Evolutionary conservation across 1,140 invertebrate species (phyloP), one percentile per base, ranked within the genome.

Genomic region (Bathynomus jamesi): DNA sequence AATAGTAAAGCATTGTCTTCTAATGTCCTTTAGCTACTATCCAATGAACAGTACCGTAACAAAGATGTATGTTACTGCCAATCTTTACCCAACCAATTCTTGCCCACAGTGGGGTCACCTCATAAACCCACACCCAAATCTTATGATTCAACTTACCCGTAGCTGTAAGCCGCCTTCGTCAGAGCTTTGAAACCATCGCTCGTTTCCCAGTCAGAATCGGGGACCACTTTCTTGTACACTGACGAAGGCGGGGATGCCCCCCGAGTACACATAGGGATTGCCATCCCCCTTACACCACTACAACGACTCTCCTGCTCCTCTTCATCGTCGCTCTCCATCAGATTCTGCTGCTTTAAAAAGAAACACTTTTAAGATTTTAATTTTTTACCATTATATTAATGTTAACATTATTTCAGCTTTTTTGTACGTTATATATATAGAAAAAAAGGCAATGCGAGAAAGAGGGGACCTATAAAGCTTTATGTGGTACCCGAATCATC

Each of bases 241-340:
- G 73, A 74, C 27, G 73, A 74, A 30, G 73, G 73, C 10, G 73
- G 73, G 31, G 73, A 74, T 13, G 73, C 69, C 31, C 73, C 73
- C 32, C 73, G 69, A 10, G 73, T 69, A 68, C 73, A 74, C 73
- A 74, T 74, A 24, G 73, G 73, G 64, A 74, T 69, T 5, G 69
- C 65, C 73, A 74, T 71, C n/a, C 61, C 70, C 30, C 69, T 46
- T 17, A 53, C 40, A 11, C 73, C 69, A 28, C 73, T 69, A 71
- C 73, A 71, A 67, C 68, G 71, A 40, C 71, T 71, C 30, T 72
- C 65, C 29, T 30, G 69, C 29, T 76, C 67, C 10, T 73, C 64
- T 28, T 75, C 60, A 46, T 77, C 68, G 67, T 79, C 70, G 61
- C 66, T 73, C 64, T 73, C 73, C 69, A 71, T 71, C 53, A 66